Base-by-base conservation (phyloP, 1,140 invertebrate species). In the Papilio machaon region DNA sequence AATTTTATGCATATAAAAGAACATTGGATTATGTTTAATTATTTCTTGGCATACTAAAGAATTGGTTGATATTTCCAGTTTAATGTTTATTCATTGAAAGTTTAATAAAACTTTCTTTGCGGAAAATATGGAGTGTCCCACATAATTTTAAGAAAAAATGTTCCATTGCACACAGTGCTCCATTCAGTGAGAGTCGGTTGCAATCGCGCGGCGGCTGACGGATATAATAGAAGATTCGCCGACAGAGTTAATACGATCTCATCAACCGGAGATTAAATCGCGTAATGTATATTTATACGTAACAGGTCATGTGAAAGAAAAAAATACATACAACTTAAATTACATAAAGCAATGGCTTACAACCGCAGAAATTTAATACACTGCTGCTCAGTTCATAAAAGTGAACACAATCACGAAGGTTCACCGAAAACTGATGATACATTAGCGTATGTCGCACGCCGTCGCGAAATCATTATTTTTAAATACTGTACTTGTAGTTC, bases 211-310 rank as follows among this genome's bases (percentile, higher is more conserved):
- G 7, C 49, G 49, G n/a, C 17, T 19, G 58, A 23, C 58, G 8
- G 17, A 19, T 19, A 9, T 60, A 60, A 60, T 60, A 9, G 58
- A 60, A 60, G n/a, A 19, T n/a, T 60, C 58, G 19, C 58, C 8
- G n/a, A n/a, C 58, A 60, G 49, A 52, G 58, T 60, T 60, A 60
- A 60, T 60, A 60, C 58, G 19, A 8, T 60, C 58, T 60, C 58
- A n/a, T 60, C 58, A 60, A 60, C 54, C 1, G 54, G 54, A 60
- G n/a, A 60, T 60, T 60, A n/a, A 60, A 6, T 23, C 54, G 6
- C 15, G n/a, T n/a, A 23, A 7, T 19, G 54, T n/a, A 60, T 60
- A n/a, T 58, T 60, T 60, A 60, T 7, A 60, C 54, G 54, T 60
- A 19, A 4, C n/a, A 19, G n/a, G 9, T 19, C 17, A 58, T 19